Evolutionary conservation across 2,888 invertebrate species (phyloP), one percentile per base, ranked within the genome.

Genomic region (Drosophila infuscata): DNA sequence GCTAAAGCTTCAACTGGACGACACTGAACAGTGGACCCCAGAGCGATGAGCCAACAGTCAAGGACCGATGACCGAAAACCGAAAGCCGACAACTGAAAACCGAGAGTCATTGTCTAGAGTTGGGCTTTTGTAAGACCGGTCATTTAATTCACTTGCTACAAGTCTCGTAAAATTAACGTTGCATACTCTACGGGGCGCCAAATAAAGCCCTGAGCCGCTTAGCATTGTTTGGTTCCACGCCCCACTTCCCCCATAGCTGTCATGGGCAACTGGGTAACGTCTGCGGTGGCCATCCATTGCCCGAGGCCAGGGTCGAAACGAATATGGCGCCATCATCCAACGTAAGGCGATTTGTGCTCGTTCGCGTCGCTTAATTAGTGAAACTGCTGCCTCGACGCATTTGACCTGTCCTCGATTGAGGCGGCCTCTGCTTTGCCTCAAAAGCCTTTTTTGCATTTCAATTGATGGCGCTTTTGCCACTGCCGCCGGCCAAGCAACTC

Each of bases 391-490:
- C 81, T 79, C 66, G 63, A 72, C 89, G 74, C 77, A 82, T 83
- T 81, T 77, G 78, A 68, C 74, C 78, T 66, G 64, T 58, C 49
- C 65, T 71, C 80, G 46, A 59, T 60, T 48, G 63, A 25, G 52
- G 11, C 35, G 68, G 59, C 68, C 76, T 63, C 78, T 69, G 62
- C 49, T 51, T 65, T 67, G 74, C 49, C 78, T 80, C 73, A 81
- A 75, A 88, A 79, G 83, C 74, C 72, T 72, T 79, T 88, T 88
- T 89, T 81, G 85, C 85, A 82, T 86, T 77, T 86, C 75, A 86
- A 89, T 89, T 89, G 85, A 81, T 78, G 76, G 75, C 70, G 70
- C 43, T 61, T 54, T 56, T 41, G 53, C 73, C 38, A 57, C 20
- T 58, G 60, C 60, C 38, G 52, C 52, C 17, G 75, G 60, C 29